Base-by-base conservation (phyloP, 2,888 invertebrate species). In the Odontocerum albicorne region DNA sequence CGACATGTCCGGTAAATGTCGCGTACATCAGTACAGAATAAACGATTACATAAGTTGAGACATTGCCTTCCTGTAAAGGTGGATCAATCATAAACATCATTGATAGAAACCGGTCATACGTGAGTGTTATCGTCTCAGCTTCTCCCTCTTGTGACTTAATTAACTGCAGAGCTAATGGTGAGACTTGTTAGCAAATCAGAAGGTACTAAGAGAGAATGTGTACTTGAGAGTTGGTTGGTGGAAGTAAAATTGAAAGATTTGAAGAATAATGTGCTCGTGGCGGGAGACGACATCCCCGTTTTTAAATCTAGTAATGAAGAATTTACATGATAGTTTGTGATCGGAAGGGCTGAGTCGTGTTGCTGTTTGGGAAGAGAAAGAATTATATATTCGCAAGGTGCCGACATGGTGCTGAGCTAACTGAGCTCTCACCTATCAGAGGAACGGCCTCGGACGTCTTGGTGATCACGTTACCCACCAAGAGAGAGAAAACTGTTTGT, bases 361-460 rank as follows among this genome's bases (percentile, higher is more conserved):
- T 49, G 16, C 47, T 55, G 44, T 47, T 60, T 57, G 55, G 39
- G 53, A 49, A 53, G 57, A 58, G 27, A 44, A 53, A 50, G 43
- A 38, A 55, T 33, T 56, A 13, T 31, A 46, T 39, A 46, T 55
- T 57, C 55, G 60, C 57, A 54, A 60, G 57, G 51, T 49, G 40
- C 39, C 32, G 49, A 49, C 22, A 49, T 33, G 51, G 51, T 51
- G 60, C 57, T 55, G 60, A 60, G 62, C 55, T 55, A 49, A 39
- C 17, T 42, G 38, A 52, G 59, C 60, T 56, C 78, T 78, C 78
- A 95, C 97, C 98, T 91, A 98, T 93, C 76, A 97, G 87, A 75
- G 98, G 97, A 80, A 98, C 92, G 74, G 97, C 96, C 82, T 97
- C 97, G 77, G 97, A 97, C 78, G 97, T 96, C 85, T 93, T 93